These are phyloP conservation scores for Coregonus suidteri DNA, from an alignment of 2,797 vertebrate species.

Conservation along the genomic window DNA sequence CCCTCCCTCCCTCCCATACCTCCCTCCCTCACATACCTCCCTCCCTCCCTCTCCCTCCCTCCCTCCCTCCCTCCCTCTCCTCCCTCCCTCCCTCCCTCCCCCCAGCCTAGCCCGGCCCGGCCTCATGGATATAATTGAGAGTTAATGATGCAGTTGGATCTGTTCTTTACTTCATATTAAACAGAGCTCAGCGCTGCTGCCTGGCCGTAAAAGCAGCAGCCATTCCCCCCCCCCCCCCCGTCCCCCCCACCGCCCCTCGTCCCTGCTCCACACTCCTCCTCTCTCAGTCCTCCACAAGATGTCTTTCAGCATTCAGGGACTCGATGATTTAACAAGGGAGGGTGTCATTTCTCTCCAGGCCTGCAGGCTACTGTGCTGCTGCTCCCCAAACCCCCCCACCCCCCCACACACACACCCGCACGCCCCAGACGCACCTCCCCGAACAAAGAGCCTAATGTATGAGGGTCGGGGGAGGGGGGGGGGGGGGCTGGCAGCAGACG, in stretches of 20 bases:
- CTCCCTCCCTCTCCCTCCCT: too few relatives aligned
- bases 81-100: too few relatives aligned
- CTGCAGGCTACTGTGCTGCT: slow-evolving; percentile 63
- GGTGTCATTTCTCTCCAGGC: slow-evolving; percentile 65
- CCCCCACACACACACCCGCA: too few relatives aligned
- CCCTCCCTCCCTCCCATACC: too few relatives aligned
- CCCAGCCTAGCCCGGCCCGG: slow-evolving; percentile 10
- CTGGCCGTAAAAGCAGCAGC: slow-evolving; percentile 69
- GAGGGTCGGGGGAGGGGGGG: slow-evolving; percentile 46
- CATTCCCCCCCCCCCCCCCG: slow-evolving; percentile 41
- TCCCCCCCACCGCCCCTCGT: too few relatives aligned
- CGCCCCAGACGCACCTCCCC: slow-evolving; percentile 55
- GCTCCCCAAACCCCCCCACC: too few relatives aligned
- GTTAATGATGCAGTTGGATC: slow-evolving; percentile 73
- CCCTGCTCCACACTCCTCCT: slow-evolving; percentile 28
- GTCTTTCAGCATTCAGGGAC: slow-evolving; percentile 80
- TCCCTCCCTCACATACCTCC: too few relatives aligned
- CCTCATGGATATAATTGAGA: slow-evolving; percentile 71
- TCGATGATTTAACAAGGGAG: slow-evolving; percentile 82
- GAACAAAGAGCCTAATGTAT: slow-evolving; percentile 90
- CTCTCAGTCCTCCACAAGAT: slow-evolving; percentile 76
- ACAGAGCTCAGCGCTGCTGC: slow-evolving; percentile 71
- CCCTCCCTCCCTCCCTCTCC: too few relatives aligned
- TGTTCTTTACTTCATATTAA: slow-evolving; percentile 71
- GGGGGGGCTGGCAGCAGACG: slow-evolving; percentile 78